Conservation (phyloP, 2,113 vertebrate genomes). For the Sylvietta virens region DNA sequence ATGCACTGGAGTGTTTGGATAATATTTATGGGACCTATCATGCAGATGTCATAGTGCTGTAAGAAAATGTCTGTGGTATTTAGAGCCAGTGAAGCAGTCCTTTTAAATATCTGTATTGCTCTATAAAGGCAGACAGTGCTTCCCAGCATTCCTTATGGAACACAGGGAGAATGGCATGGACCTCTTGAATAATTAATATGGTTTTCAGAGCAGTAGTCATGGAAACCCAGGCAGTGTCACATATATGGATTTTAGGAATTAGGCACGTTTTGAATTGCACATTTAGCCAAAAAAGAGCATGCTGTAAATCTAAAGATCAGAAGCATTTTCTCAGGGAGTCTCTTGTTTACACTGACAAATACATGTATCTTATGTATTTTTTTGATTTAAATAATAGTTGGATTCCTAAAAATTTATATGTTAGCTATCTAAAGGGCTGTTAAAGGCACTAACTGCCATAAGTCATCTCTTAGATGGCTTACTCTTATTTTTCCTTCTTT, state of each 20-base stretch:
- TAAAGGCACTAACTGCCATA: background rate
- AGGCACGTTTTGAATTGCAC: constrained; percentile 73
- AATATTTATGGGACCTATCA: constrained; percentile 47
- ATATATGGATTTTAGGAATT: constrained; percentile 76
- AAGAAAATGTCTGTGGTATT: constrained; percentile 60
- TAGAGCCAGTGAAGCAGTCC: constrained; percentile 43
- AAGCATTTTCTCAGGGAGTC: background rate
- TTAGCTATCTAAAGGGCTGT: background rate
- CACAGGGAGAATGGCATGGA: constrained; percentile 69
- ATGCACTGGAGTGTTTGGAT: constrained; percentile 47
- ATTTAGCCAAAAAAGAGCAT: constrained; percentile 61
- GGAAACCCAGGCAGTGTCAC: constrained; percentile 75
- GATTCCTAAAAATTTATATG: background rate
- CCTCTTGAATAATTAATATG: constrained; percentile 82
- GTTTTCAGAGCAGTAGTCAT: constrained; percentile 80
- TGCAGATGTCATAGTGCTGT: constrained; percentile 15
- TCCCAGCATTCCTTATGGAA: constrained; percentile 73
- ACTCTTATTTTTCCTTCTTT: background rate
- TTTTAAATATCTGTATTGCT: constrained; percentile 66
- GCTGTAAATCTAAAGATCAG: constrained; percentile 17
- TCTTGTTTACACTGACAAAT: constrained; percentile 2
- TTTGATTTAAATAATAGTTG: background rate
- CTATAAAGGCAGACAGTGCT: constrained; percentile 58
- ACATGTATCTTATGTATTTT: background rate
- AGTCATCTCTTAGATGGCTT: constrained; percentile 7